A percentile compares a stretch with the other conserved stretches of the same genome.
Conservation (phyloP, 2,888 invertebrate genomes). For the Brachyopa scutellaris region DNA sequence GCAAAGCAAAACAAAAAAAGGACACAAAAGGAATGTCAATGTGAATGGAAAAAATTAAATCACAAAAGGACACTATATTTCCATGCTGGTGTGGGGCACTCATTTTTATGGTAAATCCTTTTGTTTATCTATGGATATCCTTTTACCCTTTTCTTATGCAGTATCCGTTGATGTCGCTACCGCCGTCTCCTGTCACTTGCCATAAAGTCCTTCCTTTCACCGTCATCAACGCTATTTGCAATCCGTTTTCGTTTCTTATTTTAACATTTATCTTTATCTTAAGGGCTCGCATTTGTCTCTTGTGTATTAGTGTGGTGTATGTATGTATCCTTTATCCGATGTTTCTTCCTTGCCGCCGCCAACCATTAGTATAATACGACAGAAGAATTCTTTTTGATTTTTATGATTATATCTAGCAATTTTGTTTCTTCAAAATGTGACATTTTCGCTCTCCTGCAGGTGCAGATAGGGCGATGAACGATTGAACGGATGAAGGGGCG, state of each 20-base stretch:
- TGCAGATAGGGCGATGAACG: constrained; percentile 65
- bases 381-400: constrained; percentile 66
- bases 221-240: constrained; percentile 61
- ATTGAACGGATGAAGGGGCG: constrained; percentile 40
- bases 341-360: constrained; percentile 9
- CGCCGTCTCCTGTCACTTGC: constrained; percentile 47
- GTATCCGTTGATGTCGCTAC: constrained; percentile 18
- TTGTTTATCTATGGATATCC: constrained; percentile 62
- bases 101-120: constrained; percentile 61
- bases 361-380: constrained; percentile 67
- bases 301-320: not conserved
- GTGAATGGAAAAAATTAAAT: constrained; percentile 51
- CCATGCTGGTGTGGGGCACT: constrained; percentile 25
- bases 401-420: constrained; percentile 65
- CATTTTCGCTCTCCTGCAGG: constrained; percentile 51
- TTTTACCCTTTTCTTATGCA: constrained; percentile 53
- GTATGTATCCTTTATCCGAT: constrained; percentile 23
- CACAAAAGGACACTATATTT: constrained; percentile 55
- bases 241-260: constrained; percentile 50
- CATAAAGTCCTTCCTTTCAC: constrained; percentile 56
- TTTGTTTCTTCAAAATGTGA: constrained; percentile 57
- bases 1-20: constrained; percentile 4
- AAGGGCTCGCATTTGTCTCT: constrained; percentile 57
- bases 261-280: constrained; percentile 64
- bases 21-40: constrained; percentile 37